Percentiles rank a stretch among this genome's conserved stretches.
Evolutionary conservation across 2,113 vertebrate genomes (phyloP).

Genomic region (Chlamydotis undulata): DNA sequence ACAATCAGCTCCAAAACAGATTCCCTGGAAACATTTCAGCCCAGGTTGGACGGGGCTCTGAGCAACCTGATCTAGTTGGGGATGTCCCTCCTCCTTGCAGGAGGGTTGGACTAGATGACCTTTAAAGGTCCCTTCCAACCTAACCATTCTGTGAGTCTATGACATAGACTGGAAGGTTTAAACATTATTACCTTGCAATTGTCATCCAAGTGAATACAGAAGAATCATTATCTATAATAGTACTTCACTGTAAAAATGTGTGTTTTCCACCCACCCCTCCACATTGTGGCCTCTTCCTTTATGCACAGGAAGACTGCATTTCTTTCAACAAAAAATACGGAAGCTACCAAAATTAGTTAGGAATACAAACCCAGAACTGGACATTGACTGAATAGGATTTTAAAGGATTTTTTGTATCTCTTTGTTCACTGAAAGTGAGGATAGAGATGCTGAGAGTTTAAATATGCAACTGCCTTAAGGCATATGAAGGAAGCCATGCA

Average conservation of each 20-base stretch:
- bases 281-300: neutral
- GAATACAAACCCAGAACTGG: neutral
- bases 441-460: neutral
- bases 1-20: neutral
- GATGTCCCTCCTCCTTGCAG: too few species aligned
- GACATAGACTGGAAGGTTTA: neutral
- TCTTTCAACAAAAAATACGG: neutral
- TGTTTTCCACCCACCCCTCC: neutral
- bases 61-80: too few species aligned
- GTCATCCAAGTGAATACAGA: neutral
- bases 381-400: neutral
- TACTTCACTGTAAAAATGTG: neutral
- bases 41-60: too few species aligned
- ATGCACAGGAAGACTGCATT: neutral
- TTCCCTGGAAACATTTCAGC: too few species aligned
- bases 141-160: too few species aligned
- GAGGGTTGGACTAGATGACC: too few species aligned
- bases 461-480: conserved; percentile 20
- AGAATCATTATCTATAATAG: neutral
- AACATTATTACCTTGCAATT: neutral
- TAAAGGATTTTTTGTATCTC: neutral
- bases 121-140: too few species aligned
- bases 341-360: neutral
- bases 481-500: conserved; percentile 27
- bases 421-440: conserved; percentile 5